These are phyloP conservation scores for Monochamus saltuarius DNA, from an alignment of 1,140 invertebrate species.

Conservation along the genomic window DNA sequence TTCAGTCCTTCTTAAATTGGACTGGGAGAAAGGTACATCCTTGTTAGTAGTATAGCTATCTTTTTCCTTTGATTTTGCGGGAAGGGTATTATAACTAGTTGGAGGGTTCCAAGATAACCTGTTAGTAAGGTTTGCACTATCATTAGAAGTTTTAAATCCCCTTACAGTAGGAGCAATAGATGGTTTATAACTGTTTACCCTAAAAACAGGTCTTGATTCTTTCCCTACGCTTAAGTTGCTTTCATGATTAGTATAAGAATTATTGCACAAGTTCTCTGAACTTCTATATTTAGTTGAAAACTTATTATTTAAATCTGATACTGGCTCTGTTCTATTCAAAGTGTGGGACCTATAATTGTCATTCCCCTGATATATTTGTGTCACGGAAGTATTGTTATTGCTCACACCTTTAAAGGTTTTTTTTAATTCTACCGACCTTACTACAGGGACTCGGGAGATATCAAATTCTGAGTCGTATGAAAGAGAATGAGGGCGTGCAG, in stretches of 20 bases:
- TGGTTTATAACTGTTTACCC: constrained; percentile 41
- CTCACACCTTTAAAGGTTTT: constrained; percentile 46
- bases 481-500: constrained; percentile 46
- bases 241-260: background rate
- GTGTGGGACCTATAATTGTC: constrained; percentile 14
- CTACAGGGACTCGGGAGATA: constrained; percentile 49
- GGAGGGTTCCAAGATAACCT: constrained; percentile 37
- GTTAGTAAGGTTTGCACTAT: constrained; percentile 21
- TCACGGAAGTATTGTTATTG: constrained; percentile 41
- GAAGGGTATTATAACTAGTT: constrained; percentile 24
- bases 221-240: background rate
- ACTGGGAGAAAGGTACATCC: constrained; percentile 42
- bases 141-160: constrained; percentile 39
- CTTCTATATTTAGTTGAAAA: constrained; percentile 13
- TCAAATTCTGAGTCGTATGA: constrained; percentile 45
- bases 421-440: constrained; percentile 51
- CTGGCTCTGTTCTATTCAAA: constrained; percentile 3
- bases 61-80: constrained; percentile 26
- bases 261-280: constrained; percentile 19
- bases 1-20: constrained; percentile 40
- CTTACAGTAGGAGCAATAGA: constrained; percentile 39
- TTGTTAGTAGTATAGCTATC: constrained; percentile 32
- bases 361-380: constrained; percentile 37
- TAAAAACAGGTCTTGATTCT: constrained; percentile 21
- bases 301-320: background rate